These are phyloP conservation scores for Drosophila parabipectinata DNA, from an alignment of 1,140 invertebrate genomes.

Conservation along the genomic window DNA sequence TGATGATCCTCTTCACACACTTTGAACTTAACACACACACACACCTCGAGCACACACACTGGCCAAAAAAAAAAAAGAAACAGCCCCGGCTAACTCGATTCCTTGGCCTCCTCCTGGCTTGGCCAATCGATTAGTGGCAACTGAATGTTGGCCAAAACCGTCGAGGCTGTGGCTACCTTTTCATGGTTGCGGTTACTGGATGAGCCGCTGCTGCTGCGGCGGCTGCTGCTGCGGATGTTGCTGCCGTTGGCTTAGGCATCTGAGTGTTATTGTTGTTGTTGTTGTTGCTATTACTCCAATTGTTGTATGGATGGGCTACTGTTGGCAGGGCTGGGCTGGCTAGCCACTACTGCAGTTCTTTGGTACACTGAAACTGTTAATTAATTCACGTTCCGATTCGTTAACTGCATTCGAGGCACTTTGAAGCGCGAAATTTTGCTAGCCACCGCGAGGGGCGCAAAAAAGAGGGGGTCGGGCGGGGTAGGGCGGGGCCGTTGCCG, in stretches of 20 bases:
- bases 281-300: slow-evolving; percentile 27
- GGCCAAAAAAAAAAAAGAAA: slow-evolving; percentile 21
- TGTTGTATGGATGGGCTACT: slow-evolving; percentile 30
- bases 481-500: not conserved
- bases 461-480: not conserved
- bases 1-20: not conserved
- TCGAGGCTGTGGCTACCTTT: slow-evolving; percentile 62
- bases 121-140: slow-evolving; percentile 71
- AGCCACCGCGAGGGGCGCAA: not conserved
- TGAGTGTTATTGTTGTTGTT: not conserved
- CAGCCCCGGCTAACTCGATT: slow-evolving; percentile 7
- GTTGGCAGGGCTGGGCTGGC: not conserved
- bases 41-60: slow-evolving; percentile 21
- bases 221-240: slow-evolving; percentile 17
- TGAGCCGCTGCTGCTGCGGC: slow-evolving; percentile 23
- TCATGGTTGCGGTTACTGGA: slow-evolving; percentile 70
- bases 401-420: slow-evolving; percentile 77
- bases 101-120: slow-evolving; percentile 46
- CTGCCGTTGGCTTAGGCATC: slow-evolving; percentile 30
- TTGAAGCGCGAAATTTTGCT: slow-evolving; percentile 77
- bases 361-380: slow-evolving; percentile 80
- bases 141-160: slow-evolving; percentile 50
- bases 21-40: not conserved
- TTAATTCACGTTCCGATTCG: slow-evolving; percentile 81
- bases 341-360: slow-evolving; percentile 59